Conservation (phyloP, 2,113 vertebrate genomes). For the Calyptomena viridis region DNA sequence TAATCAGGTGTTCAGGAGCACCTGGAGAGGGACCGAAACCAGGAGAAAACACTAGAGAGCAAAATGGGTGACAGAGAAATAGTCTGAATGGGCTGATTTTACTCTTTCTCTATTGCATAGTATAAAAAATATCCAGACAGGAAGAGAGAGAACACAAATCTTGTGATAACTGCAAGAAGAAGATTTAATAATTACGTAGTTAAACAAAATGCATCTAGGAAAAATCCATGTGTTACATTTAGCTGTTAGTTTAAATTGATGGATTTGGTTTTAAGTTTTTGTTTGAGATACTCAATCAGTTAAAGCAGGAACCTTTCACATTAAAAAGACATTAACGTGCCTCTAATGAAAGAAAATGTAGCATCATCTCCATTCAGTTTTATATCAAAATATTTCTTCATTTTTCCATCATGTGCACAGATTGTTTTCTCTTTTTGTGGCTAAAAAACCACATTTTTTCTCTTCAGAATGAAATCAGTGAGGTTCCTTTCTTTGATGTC, state of each 20-base stretch:
- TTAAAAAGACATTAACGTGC: neutral
- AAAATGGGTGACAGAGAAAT: neutral
- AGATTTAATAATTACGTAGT: neutral
- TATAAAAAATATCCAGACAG: neutral
- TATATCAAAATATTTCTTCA: neutral
- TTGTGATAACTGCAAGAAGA: neutral
- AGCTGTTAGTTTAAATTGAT: neutral
- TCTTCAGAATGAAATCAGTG: slow-evolving; percentile 91
- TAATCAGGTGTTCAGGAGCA: neutral
- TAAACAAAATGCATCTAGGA: neutral
- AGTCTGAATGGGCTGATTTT: neutral
- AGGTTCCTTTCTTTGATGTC: slow-evolving; percentile 94
- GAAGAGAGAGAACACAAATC: neutral
- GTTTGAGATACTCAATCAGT: neutral
- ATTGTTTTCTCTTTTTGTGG: neutral
- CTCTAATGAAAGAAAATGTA: neutral
- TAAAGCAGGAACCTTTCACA: neutral
- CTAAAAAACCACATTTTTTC: too few relatives aligned
- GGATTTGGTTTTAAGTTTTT: neutral
- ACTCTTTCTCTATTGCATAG: fast-evolving
- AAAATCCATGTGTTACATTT: neutral
- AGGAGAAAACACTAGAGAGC: neutral
- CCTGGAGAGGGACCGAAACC: neutral
- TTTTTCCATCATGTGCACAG: neutral
- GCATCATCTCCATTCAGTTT: neutral